Conservation (phyloP, 2,888 invertebrate genomes). For the Apocheima hispidaria region DNA sequence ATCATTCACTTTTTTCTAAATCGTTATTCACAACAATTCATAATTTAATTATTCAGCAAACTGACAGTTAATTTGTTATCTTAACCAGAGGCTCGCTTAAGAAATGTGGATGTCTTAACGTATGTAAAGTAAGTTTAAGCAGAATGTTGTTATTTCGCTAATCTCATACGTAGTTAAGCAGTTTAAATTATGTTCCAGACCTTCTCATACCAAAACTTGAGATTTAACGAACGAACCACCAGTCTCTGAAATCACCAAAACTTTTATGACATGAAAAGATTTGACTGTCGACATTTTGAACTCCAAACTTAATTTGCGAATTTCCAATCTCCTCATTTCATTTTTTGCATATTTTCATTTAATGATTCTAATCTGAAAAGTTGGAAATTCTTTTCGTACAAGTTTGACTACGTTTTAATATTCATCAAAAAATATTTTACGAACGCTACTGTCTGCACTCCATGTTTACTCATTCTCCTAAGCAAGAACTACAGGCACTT, state of each 20-base stretch:
- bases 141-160: background rate
- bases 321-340: slow-evolving; percentile 16
- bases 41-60: too few relatives aligned
- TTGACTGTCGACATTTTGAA: slow-evolving; percentile 19
- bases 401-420: background rate
- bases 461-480: background rate
- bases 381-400: slow-evolving; percentile 1
- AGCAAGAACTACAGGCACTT: too few relatives aligned
- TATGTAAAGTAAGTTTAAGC: background rate
- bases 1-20: too few relatives aligned
- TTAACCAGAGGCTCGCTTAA: background rate
- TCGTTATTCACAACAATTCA: too few relatives aligned
- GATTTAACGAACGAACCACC: slow-evolving; percentile 5
- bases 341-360: slow-evolving; percentile 13
- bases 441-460: background rate
- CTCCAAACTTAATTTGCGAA: slow-evolving; percentile 20
- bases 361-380: slow-evolving; percentile 18
- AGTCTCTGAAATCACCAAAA: slow-evolving; percentile 22
- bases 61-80: background rate
- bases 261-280: slow-evolving; percentile 23
- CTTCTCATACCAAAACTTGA: slow-evolving; percentile 13
- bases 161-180: background rate
- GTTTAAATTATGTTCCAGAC: slow-evolving; percentile 6
- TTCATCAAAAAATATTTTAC: background rate
- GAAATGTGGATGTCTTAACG: background rate